phyloP scores from a whole-genome alignment of 2,113 vertebrate species.

The Ptyas mucosa region DNA sequence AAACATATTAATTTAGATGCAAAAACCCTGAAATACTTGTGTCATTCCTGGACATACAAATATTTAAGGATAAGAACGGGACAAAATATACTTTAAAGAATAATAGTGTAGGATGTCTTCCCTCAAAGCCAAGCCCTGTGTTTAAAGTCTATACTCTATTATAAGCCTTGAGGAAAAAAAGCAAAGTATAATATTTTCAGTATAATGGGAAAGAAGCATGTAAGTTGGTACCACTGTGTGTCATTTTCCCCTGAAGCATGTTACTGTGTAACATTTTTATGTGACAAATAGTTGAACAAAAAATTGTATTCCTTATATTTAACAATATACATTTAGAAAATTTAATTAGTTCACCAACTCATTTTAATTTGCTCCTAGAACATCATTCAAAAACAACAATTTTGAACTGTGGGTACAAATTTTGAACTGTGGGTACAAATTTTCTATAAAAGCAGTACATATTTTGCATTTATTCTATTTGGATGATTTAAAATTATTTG shows the following conservation, averaged over 20 bases:
- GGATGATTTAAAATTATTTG: not conserved
- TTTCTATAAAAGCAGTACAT: not conserved
- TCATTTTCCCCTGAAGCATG: not conserved
- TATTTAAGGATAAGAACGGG: not conserved
- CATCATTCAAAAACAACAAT: not conserved
- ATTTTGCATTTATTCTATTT: not conserved
- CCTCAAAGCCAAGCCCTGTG: not conserved
- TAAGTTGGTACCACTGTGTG: not conserved
- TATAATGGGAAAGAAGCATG: not conserved
- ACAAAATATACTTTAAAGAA: conserved; percentile 13
- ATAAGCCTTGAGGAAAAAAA: not conserved
- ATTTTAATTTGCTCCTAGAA: not conserved
- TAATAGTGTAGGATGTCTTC: not conserved
- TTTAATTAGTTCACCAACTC: not conserved
- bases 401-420: not conserved
- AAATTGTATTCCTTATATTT: not conserved
- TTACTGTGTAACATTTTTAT: not conserved
- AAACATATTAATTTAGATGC: not conserved
- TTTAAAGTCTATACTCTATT: not conserved
- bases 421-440: not conserved
- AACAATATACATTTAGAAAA: not conserved
- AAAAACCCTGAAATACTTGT: conserved; percentile 2
- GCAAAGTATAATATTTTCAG: not conserved
- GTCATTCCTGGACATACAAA: conserved; percentile 16
- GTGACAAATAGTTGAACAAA: not conserved